Evolutionary conservation across 2,113 vertebrate species (phyloP).

Genomic region (Andinoacara biseriatus): DNA sequence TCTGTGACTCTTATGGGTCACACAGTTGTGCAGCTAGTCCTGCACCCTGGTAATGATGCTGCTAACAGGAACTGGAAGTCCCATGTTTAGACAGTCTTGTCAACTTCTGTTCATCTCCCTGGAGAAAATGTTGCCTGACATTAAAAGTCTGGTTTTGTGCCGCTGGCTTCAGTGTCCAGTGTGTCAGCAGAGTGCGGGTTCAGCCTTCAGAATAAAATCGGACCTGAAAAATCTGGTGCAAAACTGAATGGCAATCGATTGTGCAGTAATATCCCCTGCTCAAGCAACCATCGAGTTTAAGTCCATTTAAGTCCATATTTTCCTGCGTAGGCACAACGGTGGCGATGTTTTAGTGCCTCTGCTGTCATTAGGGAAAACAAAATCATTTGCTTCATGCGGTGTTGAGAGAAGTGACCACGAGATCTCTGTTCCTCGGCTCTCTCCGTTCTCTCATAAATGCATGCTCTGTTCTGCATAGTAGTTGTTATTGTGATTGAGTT

Average conservation of each 20-base stretch:
- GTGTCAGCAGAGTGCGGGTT: background rate
- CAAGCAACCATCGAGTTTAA: background rate
- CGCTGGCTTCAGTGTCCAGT: background rate
- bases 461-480: background rate
- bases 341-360: background rate
- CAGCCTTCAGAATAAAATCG: background rate
- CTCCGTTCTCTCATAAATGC: background rate
- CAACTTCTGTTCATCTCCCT: background rate
- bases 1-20: background rate
- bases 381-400: slow-evolving; percentile 1
- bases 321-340: background rate
- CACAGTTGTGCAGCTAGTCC: background rate
- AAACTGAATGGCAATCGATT: background rate
- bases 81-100: slow-evolving; percentile 2
- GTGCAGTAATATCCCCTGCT: background rate
- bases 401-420: background rate
- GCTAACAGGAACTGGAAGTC: background rate
- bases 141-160: slow-evolving; percentile 4
- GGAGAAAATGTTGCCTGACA: background rate
- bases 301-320: background rate
- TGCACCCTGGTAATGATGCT: background rate
- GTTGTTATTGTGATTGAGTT: background rate
- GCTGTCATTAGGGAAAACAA: background rate
- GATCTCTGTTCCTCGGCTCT: background rate
- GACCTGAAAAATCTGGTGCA: background rate